Percentiles rank a stretch among this genome's conserved stretches.
These are phyloP conservation scores for Leucoraja ocellata DNA, from an alignment of 2,797 vertebrate genomes.

Conservation along the genomic window DNA sequence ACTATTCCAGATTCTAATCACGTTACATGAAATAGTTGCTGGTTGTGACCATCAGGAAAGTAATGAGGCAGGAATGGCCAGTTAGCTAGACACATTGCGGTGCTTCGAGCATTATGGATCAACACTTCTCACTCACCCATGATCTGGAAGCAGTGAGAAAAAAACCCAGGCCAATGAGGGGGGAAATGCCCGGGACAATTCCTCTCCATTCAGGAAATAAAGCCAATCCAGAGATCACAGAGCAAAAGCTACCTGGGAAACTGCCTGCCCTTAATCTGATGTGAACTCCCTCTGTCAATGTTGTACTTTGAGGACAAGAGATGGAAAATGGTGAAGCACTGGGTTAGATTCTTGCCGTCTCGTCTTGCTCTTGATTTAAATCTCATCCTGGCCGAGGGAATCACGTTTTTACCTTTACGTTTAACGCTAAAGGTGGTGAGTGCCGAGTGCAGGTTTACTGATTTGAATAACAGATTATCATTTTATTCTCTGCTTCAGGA, in stretches of 20 bases:
- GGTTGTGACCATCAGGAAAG: neutral
- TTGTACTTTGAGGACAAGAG: neutral
- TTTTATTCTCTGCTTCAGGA: constrained; percentile 45
- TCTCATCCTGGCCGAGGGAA: neutral
- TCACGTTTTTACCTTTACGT: neutral
- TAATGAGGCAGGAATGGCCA: neutral
- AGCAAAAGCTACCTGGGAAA: neutral
- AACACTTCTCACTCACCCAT: neutral
- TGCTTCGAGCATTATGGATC: neutral
- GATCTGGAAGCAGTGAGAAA: neutral
- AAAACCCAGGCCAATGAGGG: neutral
- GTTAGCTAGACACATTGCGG: neutral
- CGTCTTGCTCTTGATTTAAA: neutral
- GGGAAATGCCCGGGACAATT: neutral
- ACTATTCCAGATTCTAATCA: neutral
- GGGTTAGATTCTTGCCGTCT: neutral
- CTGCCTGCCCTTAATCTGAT: too few species aligned
- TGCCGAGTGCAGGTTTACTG: neutral
- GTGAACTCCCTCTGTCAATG: neutral
- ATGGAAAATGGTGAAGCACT: neutral
- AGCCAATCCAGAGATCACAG: neutral
- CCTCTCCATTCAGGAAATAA: neutral
- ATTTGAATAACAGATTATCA: neutral
- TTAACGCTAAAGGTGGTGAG: neutral
- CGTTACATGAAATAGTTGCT: neutral